These are phyloP conservation scores for Drosophila leontia DNA, from an alignment of 1,140 invertebrate genomes.

Conservation along the genomic window DNA sequence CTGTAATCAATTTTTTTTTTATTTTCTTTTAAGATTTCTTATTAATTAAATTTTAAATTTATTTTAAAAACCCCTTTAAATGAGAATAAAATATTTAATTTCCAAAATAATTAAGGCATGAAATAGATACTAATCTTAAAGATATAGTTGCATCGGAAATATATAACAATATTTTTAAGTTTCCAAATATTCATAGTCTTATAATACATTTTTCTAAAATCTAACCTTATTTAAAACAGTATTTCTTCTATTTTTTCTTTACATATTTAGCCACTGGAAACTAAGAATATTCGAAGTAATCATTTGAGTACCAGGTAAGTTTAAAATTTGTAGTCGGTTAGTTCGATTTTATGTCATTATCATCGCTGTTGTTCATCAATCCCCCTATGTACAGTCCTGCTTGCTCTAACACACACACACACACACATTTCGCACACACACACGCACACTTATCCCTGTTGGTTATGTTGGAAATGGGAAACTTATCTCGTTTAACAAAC, in stretches of 20 bases:
- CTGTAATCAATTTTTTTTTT: background rate
- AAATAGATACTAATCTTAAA: background rate
- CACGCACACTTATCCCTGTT: conserved; percentile 11
- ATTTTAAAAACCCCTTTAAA: too few relatives aligned
- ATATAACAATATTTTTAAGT: background rate
- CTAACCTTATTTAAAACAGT: too few relatives aligned
- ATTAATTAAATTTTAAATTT: background rate
- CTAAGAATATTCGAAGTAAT: background rate
- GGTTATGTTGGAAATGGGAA: conserved; percentile 55
- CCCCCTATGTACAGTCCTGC: conserved; percentile 3
- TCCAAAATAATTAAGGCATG: too few relatives aligned
- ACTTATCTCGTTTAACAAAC: conserved; percentile 59
- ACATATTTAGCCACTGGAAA: background rate
- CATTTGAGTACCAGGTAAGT: conserved; percentile 8
- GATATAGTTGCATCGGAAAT: background rate
- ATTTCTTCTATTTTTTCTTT: too few relatives aligned
- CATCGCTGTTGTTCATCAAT: background rate
- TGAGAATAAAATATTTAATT: too few relatives aligned
- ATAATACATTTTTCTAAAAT: background rate
- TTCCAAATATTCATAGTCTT: background rate
- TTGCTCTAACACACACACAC: conserved; percentile 7
- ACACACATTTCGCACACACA: conserved; percentile 20
- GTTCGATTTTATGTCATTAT: background rate
- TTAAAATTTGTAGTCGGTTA: background rate
- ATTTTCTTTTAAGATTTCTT: background rate